Percentiles rank a stretch among this genome's conserved stretches.
Conservation (phyloP, 2,113 vertebrate species). For the Pantherophis guttatus region DNA sequence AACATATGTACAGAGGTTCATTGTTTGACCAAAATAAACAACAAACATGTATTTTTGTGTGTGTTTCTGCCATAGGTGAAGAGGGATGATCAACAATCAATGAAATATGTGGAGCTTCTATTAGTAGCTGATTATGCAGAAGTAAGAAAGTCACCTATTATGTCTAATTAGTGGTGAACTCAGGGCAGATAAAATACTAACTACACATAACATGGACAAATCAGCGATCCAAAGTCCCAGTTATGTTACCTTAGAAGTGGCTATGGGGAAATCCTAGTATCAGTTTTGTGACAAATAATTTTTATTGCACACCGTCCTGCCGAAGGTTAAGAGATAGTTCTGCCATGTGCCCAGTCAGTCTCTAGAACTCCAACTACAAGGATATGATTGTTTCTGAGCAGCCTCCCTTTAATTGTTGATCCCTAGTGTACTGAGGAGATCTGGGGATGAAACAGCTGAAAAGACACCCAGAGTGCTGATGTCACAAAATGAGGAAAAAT, state of each 20-base stretch:
- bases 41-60: background rate
- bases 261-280: background rate
- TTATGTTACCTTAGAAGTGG: background rate
- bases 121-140: slow-evolving; percentile 91
- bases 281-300: background rate
- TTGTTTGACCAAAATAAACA: background rate
- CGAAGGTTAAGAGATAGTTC: background rate
- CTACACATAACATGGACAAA: background rate
- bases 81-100: slow-evolving; percentile 80
- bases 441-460: background rate
- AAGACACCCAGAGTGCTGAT: background rate
- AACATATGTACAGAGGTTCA: background rate
- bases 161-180: background rate
- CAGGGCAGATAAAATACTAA: background rate
- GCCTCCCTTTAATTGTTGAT: background rate
- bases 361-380: background rate
- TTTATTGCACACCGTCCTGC: background rate
- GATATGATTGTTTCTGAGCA: background rate
- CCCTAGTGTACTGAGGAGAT: background rate
- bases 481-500: background rate
- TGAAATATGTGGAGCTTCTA: slow-evolving; percentile 92
- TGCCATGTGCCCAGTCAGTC: background rate
- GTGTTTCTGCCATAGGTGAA: slow-evolving; percentile 70
- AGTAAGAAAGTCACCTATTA: slow-evolving; percentile 72
- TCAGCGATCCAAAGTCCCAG: background rate